These are phyloP conservation scores for Lamproptera curius DNA, from an alignment of 2,888 invertebrate species.

Conservation along the genomic window DNA sequence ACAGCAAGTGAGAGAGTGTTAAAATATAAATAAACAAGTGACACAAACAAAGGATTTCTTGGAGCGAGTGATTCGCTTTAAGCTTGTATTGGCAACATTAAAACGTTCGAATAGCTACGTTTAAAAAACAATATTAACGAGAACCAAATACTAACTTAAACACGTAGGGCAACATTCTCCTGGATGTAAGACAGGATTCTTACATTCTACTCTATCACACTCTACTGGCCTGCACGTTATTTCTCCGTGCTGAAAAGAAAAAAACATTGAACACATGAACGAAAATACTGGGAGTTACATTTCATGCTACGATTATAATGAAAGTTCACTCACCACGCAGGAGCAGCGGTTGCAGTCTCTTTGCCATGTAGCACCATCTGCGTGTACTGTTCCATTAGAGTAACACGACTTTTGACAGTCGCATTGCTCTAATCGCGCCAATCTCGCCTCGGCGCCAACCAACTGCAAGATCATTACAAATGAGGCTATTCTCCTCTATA, in stretches of 20 bases:
- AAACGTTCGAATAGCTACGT: background rate
- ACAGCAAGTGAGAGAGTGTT: too few species aligned
- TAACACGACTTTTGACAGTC: slow-evolving; percentile 94
- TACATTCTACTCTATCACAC: slow-evolving; percentile 88
- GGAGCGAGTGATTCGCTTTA: too few species aligned
- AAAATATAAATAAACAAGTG: too few species aligned
- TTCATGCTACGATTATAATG: background rate
- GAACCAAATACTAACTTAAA: slow-evolving; percentile 81
- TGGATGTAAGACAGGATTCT: slow-evolving; percentile 86
- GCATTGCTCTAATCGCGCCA: slow-evolving; percentile 90
- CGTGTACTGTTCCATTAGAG: slow-evolving; percentile 87
- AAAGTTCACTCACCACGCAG: slow-evolving; percentile 84
- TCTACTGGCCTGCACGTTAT: slow-evolving; percentile 90
- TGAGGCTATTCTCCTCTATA: too few species aligned
- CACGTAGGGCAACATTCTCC: slow-evolving; percentile 93
- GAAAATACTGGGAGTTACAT: background rate
- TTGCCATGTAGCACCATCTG: slow-evolving; percentile 92
- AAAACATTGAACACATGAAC: background rate
- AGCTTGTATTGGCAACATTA: too few species aligned
- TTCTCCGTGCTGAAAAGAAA: slow-evolving; percentile 84
- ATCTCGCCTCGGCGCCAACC: slow-evolving; percentile 87
- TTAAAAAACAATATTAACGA: background rate
- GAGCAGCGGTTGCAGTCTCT: slow-evolving; percentile 91
- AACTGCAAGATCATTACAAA: slow-evolving; percentile 85
- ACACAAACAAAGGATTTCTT: too few species aligned